Evolutionary conservation across 35 echinoderm and acorn worm genomes (phyloP).

Genomic region (Apostichopus japonicus): DNA sequence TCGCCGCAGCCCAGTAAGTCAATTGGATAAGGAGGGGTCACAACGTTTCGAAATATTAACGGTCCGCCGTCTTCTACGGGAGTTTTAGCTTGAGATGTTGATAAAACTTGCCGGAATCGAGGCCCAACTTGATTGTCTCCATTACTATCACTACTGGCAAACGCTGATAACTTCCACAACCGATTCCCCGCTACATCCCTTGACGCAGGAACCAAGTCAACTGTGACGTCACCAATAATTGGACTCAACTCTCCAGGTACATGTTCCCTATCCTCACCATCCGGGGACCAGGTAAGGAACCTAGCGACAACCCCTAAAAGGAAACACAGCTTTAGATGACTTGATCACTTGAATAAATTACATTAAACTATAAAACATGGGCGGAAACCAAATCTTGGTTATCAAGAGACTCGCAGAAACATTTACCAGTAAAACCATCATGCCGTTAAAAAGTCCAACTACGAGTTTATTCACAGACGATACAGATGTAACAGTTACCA

Average conservation of each 20-base stretch:
- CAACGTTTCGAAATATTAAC: constrained; percentile 2
- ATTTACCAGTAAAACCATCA: no score
- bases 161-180: constrained; percentile 27
- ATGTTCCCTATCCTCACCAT: neutral
- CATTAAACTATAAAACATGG: no score
- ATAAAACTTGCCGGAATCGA: constrained; percentile 3
- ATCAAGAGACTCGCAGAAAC: no score
- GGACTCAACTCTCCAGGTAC: constrained; percentile 32
- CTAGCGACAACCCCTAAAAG: constrained; percentile 24
- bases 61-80: constrained; percentile 31
- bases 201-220: constrained; percentile 24
- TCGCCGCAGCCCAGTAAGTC: constrained; percentile 40
- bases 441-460: no score
- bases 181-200: neutral
- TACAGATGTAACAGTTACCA: no score
- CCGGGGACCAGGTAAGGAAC: constrained; percentile 23
- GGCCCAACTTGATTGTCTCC: neutral
- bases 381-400: no score
- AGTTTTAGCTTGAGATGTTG: neutral
- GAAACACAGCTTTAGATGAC: neutral
- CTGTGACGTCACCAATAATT: constrained; percentile 26
- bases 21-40: constrained; percentile 34
- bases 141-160: constrained; percentile 2
- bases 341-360: no score
- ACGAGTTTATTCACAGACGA: no score